phyloP scores from a whole-genome alignment of 2,797 vertebrate species.

The Hoplostethus mediterraneus region DNA sequence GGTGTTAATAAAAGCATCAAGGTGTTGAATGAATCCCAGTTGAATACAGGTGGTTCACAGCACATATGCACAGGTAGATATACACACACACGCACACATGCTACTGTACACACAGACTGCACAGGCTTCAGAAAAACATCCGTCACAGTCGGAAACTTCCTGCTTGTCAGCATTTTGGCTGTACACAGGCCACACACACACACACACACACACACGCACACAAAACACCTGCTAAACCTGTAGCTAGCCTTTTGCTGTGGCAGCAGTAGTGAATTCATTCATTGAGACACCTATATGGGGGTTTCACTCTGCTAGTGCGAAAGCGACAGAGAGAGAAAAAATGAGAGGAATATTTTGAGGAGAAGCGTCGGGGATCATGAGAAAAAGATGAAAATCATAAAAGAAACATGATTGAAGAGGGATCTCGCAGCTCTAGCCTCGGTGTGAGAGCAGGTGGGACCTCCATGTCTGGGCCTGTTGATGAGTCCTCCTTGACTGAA shows the following conservation, averaged over 20 bases:
- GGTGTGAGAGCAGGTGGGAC: slow-evolving; percentile 40
- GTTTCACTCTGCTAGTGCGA: slow-evolving; percentile 3
- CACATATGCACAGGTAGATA: slow-evolving; percentile 24
- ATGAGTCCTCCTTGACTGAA: slow-evolving; percentile 24
- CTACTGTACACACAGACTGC: slow-evolving; percentile 12
- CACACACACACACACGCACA: slow-evolving; percentile 28
- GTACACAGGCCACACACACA: slow-evolving; percentile 22
- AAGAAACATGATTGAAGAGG: slow-evolving; percentile 2
- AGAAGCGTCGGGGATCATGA: not conserved
- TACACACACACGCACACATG: not conserved
- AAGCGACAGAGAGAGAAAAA: not conserved
- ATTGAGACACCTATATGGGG: slow-evolving; percentile 8
- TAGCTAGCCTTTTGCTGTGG: slow-evolving; percentile 33
- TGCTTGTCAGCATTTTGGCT: slow-evolving; percentile 69
- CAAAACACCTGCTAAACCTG: slow-evolving; percentile 49
- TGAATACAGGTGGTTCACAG: slow-evolving; percentile 48
- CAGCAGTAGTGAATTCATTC: slow-evolving; percentile 38
- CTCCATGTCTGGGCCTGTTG: slow-evolving; percentile 26
- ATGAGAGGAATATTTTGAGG: not conserved
- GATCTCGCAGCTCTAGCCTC: slow-evolving; percentile 10
- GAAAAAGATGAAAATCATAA: not conserved
- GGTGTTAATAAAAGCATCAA: slow-evolving; percentile 35
- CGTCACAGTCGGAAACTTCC: slow-evolving; percentile 54
- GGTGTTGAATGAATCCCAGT: slow-evolving; percentile 58
- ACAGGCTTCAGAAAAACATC: slow-evolving; percentile 51